A percentile compares a stretch with the other conserved stretches of the same genome.
phyloP scores from a whole-genome alignment of 2,113 vertebrate species.

The Syrmaticus mikado region DNA sequence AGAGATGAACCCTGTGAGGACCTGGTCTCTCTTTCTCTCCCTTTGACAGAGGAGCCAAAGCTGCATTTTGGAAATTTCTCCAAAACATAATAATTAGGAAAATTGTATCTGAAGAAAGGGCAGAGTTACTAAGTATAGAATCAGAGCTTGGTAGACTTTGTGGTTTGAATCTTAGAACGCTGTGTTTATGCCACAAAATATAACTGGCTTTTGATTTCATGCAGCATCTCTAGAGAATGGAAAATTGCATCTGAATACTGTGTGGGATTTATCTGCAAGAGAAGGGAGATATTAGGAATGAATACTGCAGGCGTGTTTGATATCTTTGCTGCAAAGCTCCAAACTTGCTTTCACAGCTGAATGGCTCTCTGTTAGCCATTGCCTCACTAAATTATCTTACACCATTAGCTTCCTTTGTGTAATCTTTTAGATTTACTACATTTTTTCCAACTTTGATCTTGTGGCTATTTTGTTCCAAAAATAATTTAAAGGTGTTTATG shows the following conservation, averaged over 20 bases:
- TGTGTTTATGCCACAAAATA: neutral
- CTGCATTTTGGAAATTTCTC: neutral
- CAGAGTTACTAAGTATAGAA: neutral
- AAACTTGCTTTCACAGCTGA: neutral
- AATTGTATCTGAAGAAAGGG: neutral
- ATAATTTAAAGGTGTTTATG: neutral
- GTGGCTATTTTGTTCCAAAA: neutral
- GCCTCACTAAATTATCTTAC: neutral
- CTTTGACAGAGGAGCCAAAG: neutral
- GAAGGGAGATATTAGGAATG: neutral
- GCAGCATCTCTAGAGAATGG: neutral
- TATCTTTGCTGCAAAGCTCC: neutral
- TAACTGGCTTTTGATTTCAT: neutral
- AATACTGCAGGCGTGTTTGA: neutral
- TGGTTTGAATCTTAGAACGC: slow-evolving; percentile 12
- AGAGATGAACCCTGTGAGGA: neutral
- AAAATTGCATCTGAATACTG: neutral
- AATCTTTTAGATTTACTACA: neutral
- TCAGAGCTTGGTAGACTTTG: neutral
- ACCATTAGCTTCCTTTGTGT: neutral
- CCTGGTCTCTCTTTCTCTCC: neutral
- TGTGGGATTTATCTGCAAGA: neutral
- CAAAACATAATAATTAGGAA: neutral
- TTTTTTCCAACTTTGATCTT: neutral
- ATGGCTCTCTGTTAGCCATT: neutral